A percentile compares a stretch with the other conserved stretches of the same genome.
These are phyloP conservation scores for Bucorvus abyssinicus DNA, from an alignment of 2,797 vertebrate genomes.

Conservation along the genomic window DNA sequence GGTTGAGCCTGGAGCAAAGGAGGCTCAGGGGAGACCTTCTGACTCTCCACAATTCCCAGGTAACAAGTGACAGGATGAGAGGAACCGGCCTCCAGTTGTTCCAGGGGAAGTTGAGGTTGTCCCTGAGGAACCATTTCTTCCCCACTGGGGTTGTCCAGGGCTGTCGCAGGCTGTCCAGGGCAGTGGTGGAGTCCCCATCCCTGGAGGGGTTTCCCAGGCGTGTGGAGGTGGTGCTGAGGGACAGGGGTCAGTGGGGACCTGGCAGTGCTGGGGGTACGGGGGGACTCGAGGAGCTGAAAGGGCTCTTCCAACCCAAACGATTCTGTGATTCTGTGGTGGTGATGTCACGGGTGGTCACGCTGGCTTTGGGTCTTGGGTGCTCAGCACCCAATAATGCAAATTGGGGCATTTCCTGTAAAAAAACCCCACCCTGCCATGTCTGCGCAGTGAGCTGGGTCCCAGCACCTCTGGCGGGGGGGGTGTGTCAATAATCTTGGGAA, in stretches of 20 bases:
- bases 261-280: neutral
- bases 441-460: neutral
- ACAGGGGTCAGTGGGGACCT: neutral
- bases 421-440: rapidly evolving
- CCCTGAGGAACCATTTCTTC: neutral
- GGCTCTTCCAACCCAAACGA: neutral
- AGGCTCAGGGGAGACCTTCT: no score
- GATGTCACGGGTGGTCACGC: rapidly evolving
- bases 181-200: neutral
- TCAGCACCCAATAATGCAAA: neutral
- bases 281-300: neutral
- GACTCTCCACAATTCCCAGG: neutral
- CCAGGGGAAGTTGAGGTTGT: neutral
- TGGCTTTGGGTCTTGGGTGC: neutral
- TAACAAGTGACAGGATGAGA: no score
- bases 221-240: neutral
- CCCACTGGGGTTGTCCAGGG: neutral
- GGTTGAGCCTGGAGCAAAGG: no score
- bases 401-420: neutral
- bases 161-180: neutral
- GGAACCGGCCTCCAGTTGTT: neutral
- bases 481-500: neutral
- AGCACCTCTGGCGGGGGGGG: neutral
- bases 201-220: neutral
- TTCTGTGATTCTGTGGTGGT: neutral